These are phyloP conservation scores for Drusus annulatus DNA, from an alignment of 1,140 invertebrate genomes.

Conservation along the genomic window DNA sequence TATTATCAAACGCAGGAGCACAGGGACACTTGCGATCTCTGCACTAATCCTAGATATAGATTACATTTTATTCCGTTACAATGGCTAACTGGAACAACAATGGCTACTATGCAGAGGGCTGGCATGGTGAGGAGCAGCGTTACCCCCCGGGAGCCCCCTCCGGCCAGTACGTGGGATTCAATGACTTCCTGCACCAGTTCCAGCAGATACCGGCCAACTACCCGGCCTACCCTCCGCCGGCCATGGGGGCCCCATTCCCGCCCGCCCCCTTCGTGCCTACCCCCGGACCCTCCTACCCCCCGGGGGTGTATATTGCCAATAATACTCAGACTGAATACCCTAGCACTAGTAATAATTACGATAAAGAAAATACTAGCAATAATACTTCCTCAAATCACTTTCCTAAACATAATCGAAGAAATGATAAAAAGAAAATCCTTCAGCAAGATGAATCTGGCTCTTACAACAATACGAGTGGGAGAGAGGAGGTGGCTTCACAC, in stretches of 20 bases:
- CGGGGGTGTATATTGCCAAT: background rate
- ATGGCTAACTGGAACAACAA: constrained; percentile 43
- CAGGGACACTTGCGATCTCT: background rate
- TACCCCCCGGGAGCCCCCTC: background rate
- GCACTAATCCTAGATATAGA: too few species aligned
- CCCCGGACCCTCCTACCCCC: background rate
- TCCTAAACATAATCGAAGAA: background rate
- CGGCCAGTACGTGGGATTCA: constrained; percentile 24
- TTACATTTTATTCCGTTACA: background rate
- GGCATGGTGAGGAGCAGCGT: background rate
- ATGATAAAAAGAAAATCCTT: constrained; percentile 11
- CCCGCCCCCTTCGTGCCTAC: background rate
- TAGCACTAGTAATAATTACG: background rate
- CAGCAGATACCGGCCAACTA: constrained; percentile 10
- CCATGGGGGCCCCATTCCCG: background rate
- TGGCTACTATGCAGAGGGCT: background rate
- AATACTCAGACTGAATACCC: background rate
- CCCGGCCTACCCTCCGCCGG: background rate
- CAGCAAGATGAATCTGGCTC: background rate
- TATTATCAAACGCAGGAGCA: constrained; percentile 18
- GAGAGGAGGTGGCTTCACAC: constrained; percentile 62
- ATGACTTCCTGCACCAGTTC: constrained; percentile 44
- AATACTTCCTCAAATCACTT: background rate
- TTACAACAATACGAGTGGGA: background rate
- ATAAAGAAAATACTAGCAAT: constrained; percentile 2